Evolutionary conservation across 2,888 invertebrate genomes (phyloP), one percentile per base, ranked within the genome.

Genomic region (Automeris io): DNA sequence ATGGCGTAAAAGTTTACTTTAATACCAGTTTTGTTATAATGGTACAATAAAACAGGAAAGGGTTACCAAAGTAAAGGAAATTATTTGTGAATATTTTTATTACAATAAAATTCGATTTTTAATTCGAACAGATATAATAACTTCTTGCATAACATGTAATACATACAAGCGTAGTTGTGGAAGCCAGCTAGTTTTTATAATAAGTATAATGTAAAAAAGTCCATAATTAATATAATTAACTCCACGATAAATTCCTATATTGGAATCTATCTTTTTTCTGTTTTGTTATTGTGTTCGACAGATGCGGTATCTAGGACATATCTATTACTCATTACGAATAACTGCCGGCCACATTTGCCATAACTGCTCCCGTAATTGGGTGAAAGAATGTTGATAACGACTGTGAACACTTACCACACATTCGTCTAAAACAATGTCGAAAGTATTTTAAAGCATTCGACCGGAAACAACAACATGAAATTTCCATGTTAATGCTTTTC

Each of bases 361-460:
- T 12, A 21, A 18, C 9, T 11, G 11, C 5, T 23, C 8, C 7
- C 18, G 23, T 32, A 37, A 37, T 37, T 37, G 11, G 18, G 23
- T 18, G 12, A 32, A 37, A 37, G 23, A 18, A 37, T 37, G 32
- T 22, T 31, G 18, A 23, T 37, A 37, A 16, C 18, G 18, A 24
- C 32, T 35, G 19, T 19, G 29, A n/a, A n/a, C n/a, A n/a, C n/a
- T 29, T 29, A 29, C 29, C 2, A 29, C 16, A n/a, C 8, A 16
- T 16, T 18, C 23, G 18, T 37, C 18, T 29, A n/a, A 18, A 12
- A 32, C 18, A 16, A 18, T 37, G 31, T 18, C 13, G 29, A 31
- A 13, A 18, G 13, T 13, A 19, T 22, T 22, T 13, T 29, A 21
- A 22, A 8, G 16, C 23, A 12, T 21, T n/a, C 2, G 22, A 9